phyloP scores from a whole-genome alignment of 1,140 invertebrate genomes.

The Paracyclopina nana region DNA sequence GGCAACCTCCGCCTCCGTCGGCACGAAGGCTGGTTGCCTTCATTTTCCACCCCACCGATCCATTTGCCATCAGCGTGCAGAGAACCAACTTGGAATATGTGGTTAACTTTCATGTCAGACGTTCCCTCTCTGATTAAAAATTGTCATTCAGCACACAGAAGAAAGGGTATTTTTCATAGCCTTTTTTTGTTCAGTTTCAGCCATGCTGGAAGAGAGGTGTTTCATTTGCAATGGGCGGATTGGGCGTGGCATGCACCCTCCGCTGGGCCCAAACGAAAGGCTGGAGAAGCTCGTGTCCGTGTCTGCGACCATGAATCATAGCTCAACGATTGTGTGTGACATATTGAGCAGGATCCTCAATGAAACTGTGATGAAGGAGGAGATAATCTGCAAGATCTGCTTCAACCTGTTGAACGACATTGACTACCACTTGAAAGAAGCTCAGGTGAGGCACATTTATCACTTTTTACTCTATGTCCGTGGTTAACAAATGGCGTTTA shows the following conservation, averaged over 20 bases:
- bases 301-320: constrained; percentile 7
- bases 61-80: constrained; percentile 87
- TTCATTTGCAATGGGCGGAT: constrained; percentile 10
- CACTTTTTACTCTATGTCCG: neutral
- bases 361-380: constrained; percentile 10
- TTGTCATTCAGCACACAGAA: neutral
- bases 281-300: constrained; percentile 11
- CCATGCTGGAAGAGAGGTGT: constrained; percentile 5
- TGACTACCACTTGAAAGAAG: constrained; percentile 15
- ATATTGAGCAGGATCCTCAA: constrained; percentile 13
- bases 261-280: constrained; percentile 2
- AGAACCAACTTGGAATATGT: constrained; percentile 85
- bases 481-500: neutral
- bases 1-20: constrained; percentile 32
- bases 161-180: neutral
- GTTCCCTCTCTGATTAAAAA: neutral
- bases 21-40: constrained; percentile 74
- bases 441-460: no score
- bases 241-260: neutral
- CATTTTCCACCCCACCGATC: constrained; percentile 90
- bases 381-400: constrained; percentile 13
- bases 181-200: neutral
- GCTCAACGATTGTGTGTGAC: constrained; percentile 9
- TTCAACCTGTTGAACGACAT: constrained; percentile 16
- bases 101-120: constrained; percentile 73